These are phyloP conservation scores for Mesocentrotus franciscanus DNA, from an alignment of 53 echinoderm and acorn worm genomes.

Conservation along the genomic window DNA sequence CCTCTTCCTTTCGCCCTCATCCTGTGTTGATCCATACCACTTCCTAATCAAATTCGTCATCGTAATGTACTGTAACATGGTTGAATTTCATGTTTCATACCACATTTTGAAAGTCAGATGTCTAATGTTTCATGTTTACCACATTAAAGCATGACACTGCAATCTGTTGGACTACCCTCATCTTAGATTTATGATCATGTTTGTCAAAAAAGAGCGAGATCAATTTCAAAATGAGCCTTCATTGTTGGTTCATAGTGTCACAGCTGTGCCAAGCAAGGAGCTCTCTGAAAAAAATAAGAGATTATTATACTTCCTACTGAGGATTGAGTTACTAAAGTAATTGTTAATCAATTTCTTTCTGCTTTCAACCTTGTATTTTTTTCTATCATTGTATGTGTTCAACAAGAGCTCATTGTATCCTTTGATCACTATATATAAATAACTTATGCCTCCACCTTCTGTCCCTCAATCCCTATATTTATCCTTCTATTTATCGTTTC, in stretches of 20 bases:
- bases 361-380: too few relatives aligned
- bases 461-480: neutral
- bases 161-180: neutral
- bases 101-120: neutral
- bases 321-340: neutral
- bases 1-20: neutral
- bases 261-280: neutral
- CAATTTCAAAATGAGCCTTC: neutral
- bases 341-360: neutral
- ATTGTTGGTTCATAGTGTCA: neutral
- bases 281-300: neutral
- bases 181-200: neutral
- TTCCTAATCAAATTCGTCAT: neutral
- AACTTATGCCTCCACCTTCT: neutral
- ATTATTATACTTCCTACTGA: neutral
- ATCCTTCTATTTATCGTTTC: neutral
- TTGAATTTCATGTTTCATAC: neutral
- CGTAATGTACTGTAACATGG: neutral
- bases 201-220: neutral
- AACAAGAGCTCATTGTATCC: too few relatives aligned
- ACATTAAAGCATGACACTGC: neutral
- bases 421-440: too few relatives aligned
- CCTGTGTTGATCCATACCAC: neutral
- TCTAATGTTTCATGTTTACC: conserved; percentile 9
- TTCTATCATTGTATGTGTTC: too few relatives aligned